phyloP scores from a whole-genome alignment of 2,888 invertebrate species.

The Drosophila mimica region DNA sequence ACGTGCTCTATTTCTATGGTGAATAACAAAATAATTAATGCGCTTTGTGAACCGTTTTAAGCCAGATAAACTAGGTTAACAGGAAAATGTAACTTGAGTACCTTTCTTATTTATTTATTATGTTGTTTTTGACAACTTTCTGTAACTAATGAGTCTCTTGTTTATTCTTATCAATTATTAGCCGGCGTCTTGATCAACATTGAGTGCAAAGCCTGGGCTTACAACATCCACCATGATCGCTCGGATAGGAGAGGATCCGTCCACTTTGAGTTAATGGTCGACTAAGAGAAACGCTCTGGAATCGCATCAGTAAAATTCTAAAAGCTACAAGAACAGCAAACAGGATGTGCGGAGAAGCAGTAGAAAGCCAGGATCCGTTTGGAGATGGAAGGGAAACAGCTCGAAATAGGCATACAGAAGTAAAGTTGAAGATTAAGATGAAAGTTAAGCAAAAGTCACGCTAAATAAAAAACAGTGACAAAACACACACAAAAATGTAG shows the following conservation, averaged over 20 bases:
- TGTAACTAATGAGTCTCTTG: neutral
- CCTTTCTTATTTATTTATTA: no score
- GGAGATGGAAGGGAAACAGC: constrained; percentile 23
- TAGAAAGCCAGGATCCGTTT: constrained; percentile 12
- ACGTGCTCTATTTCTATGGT: neutral
- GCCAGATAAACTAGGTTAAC: neutral
- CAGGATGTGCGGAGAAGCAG: constrained; percentile 30
- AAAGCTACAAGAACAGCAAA: constrained; percentile 50
- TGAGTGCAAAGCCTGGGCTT: constrained; percentile 97
- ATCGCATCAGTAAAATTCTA: constrained; percentile 35
- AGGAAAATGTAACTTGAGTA: neutral
- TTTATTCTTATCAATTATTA: constrained; percentile 82
- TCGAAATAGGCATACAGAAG: constrained; percentile 32
- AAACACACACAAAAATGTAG: constrained; percentile 60
- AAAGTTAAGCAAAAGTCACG: constrained; percentile 55
- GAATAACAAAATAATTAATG: constrained; percentile 10
- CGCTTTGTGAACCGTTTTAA: neutral
- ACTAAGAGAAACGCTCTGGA: constrained; percentile 86
- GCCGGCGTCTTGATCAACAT: constrained; percentile 96
- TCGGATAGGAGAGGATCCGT: constrained; percentile 95
- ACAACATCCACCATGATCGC: constrained; percentile 94
- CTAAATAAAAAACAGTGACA: constrained; percentile 48
- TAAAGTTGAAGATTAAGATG: constrained; percentile 31
- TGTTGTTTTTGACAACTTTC: neutral
- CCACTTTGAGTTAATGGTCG: constrained; percentile 97